These are phyloP conservation scores for Poeciliopsis presidionis DNA, from an alignment of 2,797 vertebrate species.

Conservation along the genomic window DNA sequence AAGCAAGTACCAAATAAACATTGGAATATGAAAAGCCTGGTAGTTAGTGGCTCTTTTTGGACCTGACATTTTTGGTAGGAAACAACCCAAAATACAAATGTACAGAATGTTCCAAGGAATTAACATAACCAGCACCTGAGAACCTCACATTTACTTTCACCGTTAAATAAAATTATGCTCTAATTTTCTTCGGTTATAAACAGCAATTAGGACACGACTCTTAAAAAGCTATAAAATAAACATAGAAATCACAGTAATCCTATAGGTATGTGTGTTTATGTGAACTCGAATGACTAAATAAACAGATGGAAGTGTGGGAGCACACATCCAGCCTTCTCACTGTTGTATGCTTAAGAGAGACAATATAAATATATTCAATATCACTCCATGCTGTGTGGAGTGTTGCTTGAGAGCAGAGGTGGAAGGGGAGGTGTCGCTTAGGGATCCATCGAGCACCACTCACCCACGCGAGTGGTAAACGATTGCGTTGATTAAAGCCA, in stretches of 20 bases:
- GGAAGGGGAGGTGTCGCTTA: conserved; percentile 37
- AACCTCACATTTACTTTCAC: background rate
- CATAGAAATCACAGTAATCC: background rate
- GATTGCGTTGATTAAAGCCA: conserved; percentile 76
- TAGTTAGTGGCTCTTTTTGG: background rate
- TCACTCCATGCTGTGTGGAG: conserved; percentile 37
- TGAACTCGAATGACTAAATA: background rate
- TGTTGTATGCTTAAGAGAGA: conserved; percentile 27
- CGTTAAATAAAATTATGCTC: conserved; percentile 4
- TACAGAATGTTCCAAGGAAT: background rate
- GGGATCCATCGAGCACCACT: conserved; percentile 67
- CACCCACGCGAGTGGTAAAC: conserved; percentile 53
- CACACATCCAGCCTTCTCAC: conserved; percentile 4
- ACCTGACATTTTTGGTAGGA: background rate
- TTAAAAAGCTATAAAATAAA: conserved; percentile 4
- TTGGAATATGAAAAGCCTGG: background rate
- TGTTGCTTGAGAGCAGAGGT: conserved; percentile 25
- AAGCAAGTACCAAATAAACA: background rate
- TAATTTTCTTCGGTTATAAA: background rate
- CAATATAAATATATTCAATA: conserved; percentile 37
- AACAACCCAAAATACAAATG: background rate
- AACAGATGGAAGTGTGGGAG: conserved; percentile 3
- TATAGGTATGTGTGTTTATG: conserved; percentile 3
- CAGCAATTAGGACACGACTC: background rate
- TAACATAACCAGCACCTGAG: conserved; percentile 2